phyloP scores from a whole-genome alignment of 2,797 vertebrate genomes.

The Cossypha heuglini region DNA sequence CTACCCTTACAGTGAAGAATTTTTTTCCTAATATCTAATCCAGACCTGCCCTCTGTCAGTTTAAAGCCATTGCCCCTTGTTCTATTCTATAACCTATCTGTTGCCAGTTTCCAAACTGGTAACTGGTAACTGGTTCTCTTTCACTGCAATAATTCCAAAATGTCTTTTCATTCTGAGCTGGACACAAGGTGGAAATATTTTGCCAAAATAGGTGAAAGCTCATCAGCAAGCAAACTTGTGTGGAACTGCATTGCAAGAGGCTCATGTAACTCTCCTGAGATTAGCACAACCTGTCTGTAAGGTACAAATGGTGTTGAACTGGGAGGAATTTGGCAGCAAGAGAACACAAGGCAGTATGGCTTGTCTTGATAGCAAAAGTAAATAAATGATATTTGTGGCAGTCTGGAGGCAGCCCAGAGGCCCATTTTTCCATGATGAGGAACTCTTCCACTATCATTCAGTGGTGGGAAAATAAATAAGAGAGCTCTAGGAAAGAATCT shows the following conservation, averaged over 20 bases:
- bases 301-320: neutral
- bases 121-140: neutral
- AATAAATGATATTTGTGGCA: accelerated
- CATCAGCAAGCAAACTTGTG: accelerated
- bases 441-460: neutral
- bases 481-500: neutral
- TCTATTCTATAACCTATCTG: neutral
- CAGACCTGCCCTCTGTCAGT: neutral
- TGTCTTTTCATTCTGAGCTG: neutral
- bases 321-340: neutral
- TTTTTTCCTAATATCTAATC: neutral
- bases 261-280: accelerated
- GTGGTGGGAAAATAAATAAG: neutral
- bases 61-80: neutral
- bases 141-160: neutral
- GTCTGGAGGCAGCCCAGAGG: neutral
- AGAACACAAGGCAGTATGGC: neutral
- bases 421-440: neutral
- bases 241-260: neutral
- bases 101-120: neutral
- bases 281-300: neutral
- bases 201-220: neutral
- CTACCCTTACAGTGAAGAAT: neutral
- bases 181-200: neutral
- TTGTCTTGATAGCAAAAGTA: neutral